These are phyloP conservation scores for Pseudomyrmex sp. DNA, from an alignment of 1,140 invertebrate species.

Conservation along the genomic window DNA sequence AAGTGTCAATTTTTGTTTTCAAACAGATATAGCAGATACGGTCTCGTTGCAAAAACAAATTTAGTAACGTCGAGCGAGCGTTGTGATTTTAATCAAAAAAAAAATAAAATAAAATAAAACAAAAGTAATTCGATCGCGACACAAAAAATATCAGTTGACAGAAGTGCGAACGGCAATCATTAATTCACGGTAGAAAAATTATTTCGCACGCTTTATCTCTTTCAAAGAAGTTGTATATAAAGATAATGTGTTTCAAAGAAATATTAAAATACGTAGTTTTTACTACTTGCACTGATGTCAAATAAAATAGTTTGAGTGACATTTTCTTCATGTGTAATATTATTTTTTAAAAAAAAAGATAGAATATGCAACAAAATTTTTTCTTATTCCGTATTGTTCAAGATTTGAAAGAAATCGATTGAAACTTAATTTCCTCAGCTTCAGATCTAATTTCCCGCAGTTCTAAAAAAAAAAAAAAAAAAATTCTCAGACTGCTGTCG, in stretches of 20 bases:
- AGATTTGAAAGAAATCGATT: background rate
- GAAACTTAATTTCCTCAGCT: background rate
- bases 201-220: too few relatives aligned
- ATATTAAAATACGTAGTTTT: too few relatives aligned
- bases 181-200: too few relatives aligned
- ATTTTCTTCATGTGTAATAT: too few relatives aligned
- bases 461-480: background rate
- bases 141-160: background rate
- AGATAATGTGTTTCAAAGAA: too few relatives aligned
- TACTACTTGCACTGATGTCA: too few relatives aligned
- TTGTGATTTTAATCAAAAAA: background rate
- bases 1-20: background rate
- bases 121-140: background rate
- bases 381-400: background rate
- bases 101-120: background rate
- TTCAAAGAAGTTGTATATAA: too few relatives aligned
- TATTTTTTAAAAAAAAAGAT: too few relatives aligned
- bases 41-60: constrained; percentile 2
- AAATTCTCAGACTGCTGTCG: background rate
- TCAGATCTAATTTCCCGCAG: background rate
- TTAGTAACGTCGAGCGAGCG: background rate
- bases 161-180: background rate
- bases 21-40: background rate
- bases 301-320: too few relatives aligned
- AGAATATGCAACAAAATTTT: too few relatives aligned